phyloP scores from a whole-genome alignment of 2,888 invertebrate genomes.

The Ectropis crepuscularia region DNA sequence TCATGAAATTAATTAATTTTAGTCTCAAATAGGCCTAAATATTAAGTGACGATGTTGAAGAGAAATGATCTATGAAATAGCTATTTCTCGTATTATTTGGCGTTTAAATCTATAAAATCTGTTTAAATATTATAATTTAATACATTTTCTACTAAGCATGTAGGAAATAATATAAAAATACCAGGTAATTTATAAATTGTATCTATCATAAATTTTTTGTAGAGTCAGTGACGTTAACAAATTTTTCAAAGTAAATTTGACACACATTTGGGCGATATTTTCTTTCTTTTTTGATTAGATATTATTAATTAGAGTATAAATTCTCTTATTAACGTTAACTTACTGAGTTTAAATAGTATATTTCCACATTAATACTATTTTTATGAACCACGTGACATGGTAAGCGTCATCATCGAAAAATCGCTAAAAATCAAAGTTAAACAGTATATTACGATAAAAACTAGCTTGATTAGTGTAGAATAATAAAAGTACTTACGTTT shows the following conservation, averaged over 20 bases:
- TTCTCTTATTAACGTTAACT: constrained; percentile 3
- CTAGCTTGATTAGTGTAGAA: constrained; percentile 37
- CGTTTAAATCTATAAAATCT: neutral
- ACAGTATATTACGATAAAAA: constrained; percentile 16
- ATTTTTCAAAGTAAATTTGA: constrained; percentile 10
- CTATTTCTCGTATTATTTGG: neutral
- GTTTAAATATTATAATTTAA: neutral
- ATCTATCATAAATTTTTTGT: neutral
- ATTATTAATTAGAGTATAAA: neutral
- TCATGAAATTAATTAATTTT: neutral
- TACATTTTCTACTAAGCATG: neutral
- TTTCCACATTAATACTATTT: neutral
- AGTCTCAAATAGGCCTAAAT: constrained; percentile 6
- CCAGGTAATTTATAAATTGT: neutral
- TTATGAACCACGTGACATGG: constrained; percentile 31
- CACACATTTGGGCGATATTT: neutral
- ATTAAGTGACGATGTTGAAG: neutral
- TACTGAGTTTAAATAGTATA: neutral
- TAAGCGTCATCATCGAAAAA: constrained; percentile 15
- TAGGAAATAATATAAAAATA: neutral
- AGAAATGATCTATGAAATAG: neutral
- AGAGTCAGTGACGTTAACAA: neutral
- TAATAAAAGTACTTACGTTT: constrained; percentile 61
- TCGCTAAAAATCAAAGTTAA: constrained; percentile 21
- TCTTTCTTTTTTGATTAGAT: constrained; percentile 4